Conservation (phyloP, 2,888 invertebrate species). For the Trissoscelio sp. region DNA sequence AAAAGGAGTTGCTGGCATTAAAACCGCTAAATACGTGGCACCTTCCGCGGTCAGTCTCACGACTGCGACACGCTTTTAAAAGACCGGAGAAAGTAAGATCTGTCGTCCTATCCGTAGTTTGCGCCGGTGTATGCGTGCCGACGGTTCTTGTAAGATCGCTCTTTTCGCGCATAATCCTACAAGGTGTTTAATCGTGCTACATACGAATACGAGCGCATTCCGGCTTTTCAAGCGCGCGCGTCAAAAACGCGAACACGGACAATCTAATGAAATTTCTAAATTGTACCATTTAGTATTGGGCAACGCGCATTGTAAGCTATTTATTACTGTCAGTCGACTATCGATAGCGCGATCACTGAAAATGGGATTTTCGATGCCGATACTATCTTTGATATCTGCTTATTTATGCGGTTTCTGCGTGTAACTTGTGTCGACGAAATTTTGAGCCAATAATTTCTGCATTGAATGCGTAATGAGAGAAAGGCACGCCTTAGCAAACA, state of each 20-base stretch:
- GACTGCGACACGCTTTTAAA: constrained; percentile 68
- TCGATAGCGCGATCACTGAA: constrained; percentile 49
- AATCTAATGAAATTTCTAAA: constrained; percentile 62
- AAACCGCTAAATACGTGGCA: constrained; percentile 51
- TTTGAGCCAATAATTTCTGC: constrained; percentile 57
- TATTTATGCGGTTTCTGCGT: constrained; percentile 54
- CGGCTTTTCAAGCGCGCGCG: constrained; percentile 37
- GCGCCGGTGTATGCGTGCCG: constrained; percentile 45
- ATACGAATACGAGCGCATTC: constrained; percentile 42
- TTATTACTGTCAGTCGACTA: constrained; percentile 56
- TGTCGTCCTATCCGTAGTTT: too few species aligned
- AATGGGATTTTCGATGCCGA: constrained; percentile 57
- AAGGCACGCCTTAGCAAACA: constrained; percentile 31
- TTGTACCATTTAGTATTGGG: constrained; percentile 57
- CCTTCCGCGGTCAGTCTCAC: constrained; percentile 67
- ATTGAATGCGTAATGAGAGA: constrained; percentile 60
- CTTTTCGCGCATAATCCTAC: constrained; percentile 67
- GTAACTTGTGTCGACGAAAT: constrained; percentile 54
- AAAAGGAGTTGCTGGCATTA: constrained; percentile 49
- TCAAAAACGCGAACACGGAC: constrained; percentile 58
- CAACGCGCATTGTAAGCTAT: constrained; percentile 54
- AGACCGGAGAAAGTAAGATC: constrained; percentile 64
- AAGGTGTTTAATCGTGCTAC: constrained; percentile 65
- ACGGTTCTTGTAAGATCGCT: constrained; percentile 60
- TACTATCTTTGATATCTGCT: constrained; percentile 61